These are phyloP conservation scores for Drosophila nigromelanica DNA, from an alignment of 1,140 invertebrate species.

Conservation along the genomic window DNA sequence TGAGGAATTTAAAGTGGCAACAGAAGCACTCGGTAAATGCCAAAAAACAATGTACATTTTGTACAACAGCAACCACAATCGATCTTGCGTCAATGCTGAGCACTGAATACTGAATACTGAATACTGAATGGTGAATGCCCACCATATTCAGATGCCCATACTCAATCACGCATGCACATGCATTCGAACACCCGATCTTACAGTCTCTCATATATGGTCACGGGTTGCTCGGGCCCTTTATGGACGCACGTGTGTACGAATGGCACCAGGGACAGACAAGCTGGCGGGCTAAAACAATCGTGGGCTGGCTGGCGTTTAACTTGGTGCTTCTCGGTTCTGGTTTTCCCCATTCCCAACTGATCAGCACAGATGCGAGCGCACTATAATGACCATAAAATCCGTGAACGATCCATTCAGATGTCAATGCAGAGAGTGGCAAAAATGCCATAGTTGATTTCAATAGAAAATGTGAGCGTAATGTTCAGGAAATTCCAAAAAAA, in stretches of 20 bases:
- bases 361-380: neutral
- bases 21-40: slow-evolving; percentile 50
- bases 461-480: slow-evolving; percentile 19
- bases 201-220: slow-evolving; percentile 9
- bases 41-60: slow-evolving; percentile 30
- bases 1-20: slow-evolving; percentile 70
- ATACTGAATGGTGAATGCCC: slow-evolving; percentile 17
- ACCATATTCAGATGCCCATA: slow-evolving; percentile 12
- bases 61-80: slow-evolving; percentile 43
- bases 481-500: neutral
- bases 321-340: slow-evolving; percentile 5
- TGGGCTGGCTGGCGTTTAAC: neutral
- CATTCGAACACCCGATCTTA: slow-evolving; percentile 25
- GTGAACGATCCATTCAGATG: slow-evolving; percentile 19
- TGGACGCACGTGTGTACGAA: slow-evolving; percentile 17
- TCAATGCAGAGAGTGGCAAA: slow-evolving; percentile 6
- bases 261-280: slow-evolving; percentile 4
- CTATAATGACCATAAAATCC: slow-evolving; percentile 27
- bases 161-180: slow-evolving; percentile 24
- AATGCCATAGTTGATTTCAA: slow-evolving; percentile 6
- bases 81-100: slow-evolving; percentile 67
- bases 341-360: neutral
- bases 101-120: slow-evolving; percentile 18
- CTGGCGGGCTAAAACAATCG: slow-evolving; percentile 8
- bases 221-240: slow-evolving; percentile 14